Evolutionary conservation across 2,113 vertebrate species (phyloP).

Genomic region (Potamarius usumacintae): DNA sequence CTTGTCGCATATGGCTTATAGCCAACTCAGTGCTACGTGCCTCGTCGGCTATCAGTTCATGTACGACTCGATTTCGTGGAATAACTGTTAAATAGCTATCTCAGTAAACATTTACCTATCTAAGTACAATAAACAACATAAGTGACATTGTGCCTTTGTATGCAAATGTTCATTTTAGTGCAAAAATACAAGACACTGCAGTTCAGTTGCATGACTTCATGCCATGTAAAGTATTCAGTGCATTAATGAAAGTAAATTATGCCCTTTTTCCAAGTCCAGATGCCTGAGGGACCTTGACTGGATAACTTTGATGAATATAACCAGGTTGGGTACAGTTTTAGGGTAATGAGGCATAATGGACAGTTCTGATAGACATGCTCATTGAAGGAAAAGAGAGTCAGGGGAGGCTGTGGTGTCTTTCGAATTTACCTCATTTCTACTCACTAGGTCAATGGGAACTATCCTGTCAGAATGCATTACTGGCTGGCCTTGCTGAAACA

Average conservation of each 20-base stretch:
- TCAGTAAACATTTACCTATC: too few relatives aligned
- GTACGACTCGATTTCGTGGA: too few relatives aligned
- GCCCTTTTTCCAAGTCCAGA: conserved; percentile 52
- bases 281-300: conserved; percentile 48
- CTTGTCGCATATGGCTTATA: too few relatives aligned
- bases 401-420: conserved; percentile 19
- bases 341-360: conserved; percentile 20
- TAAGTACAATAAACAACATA: too few relatives aligned
- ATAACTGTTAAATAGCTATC: too few relatives aligned
- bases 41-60: too few relatives aligned
- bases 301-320: conserved; percentile 25
- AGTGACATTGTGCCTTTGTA: too few relatives aligned
- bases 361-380: conserved; percentile 32
- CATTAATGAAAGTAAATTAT: conserved; percentile 70
- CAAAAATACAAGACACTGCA: too few relatives aligned
- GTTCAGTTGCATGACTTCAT: too few relatives aligned
- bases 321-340: background rate
- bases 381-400: conserved; percentile 39
- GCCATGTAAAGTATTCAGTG: conserved; percentile 70
- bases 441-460: conserved; percentile 18
- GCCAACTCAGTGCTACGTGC: too few relatives aligned
- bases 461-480: conserved; percentile 24
- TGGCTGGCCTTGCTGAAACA: background rate
- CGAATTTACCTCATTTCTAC: conserved; percentile 36
- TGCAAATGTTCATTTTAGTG: too few relatives aligned